Evolutionary conservation across 2,113 vertebrate genomes (phyloP), one percentile per base, ranked within the genome.

Genomic region (Casuarius casuarius): DNA sequence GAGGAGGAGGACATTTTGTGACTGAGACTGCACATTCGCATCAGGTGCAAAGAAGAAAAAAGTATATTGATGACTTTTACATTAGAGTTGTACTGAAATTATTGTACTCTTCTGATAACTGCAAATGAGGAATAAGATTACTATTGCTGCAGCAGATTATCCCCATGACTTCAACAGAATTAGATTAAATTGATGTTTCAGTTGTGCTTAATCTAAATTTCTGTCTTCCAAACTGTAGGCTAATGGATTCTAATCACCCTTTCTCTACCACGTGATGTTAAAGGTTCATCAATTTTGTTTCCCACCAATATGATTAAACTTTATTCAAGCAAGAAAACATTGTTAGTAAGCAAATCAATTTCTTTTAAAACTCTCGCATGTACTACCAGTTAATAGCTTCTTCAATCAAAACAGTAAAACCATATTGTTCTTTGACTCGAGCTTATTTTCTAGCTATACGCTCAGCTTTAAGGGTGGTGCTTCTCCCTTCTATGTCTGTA

Each of bases 131-230:
- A 93, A 62, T 31, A 91, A 90, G 85, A 96, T 90, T 90, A 94
- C 94, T 97, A 95, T 95, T 90, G 77, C 74, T 91, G 84, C 72
- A 95, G 84, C 88, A 95, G 79, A 96, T 93, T 93, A 95, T 94
- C 84, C 80, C 76, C 87, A 85, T 78, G 85, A 95, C 82, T 96
- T 95, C 79, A 86, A 95, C 58, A 94, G 92, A 95, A 97, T 90
- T 91, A 95, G 87, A 90, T 93, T 92, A 92, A 96, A 92, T 94
- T 95, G 95, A 95, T 95, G 82, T 95, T 95, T 96, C 85, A 84
- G 42, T 91, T 94, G 79, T n/a, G 48, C 85, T 95, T 95, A 90
- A 95, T 95, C 91, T 97, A 96, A 97, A 95, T 95, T 94, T 89
- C 90, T 97, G 91, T 95, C 97, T 81, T 93, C 75, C 90, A 92